These are phyloP conservation scores for Artibeus jamaicensis DNA, from an alignment of 2,797 vertebrate species.

Conservation along the genomic window DNA sequence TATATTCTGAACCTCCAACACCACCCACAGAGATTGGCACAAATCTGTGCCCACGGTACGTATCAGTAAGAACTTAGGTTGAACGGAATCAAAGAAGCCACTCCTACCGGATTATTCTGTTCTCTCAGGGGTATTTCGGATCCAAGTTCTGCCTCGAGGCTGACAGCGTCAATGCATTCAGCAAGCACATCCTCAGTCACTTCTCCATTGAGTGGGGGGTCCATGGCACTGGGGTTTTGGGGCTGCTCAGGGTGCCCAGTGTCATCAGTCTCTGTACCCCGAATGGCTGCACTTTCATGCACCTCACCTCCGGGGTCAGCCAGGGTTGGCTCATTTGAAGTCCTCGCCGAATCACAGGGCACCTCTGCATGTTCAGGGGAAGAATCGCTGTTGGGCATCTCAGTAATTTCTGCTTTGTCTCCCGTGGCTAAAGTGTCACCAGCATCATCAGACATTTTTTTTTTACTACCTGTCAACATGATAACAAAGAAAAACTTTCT, in stretches of 20 bases:
- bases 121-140: conserved; percentile 74
- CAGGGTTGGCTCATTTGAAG: conserved; percentile 32
- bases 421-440: conserved; percentile 53
- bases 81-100: not conserved
- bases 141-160: conserved; percentile 85
- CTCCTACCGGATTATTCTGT: conserved; percentile 77
- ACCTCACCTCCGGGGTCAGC: conserved; percentile 24
- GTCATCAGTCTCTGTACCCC: not conserved
- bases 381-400: conserved; percentile 45
- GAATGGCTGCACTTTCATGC: not conserved
- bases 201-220: conserved; percentile 47
- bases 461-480: conserved; percentile 72
- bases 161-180: conserved; percentile 91
- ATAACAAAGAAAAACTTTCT: conserved; percentile 33
- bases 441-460: conserved; percentile 81
- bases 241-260: not conserved
- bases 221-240: not conserved
- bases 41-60: not conserved
- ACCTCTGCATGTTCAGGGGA: not conserved
- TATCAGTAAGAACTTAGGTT: not conserved
- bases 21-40: not conserved
- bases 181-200: conserved; percentile 37
- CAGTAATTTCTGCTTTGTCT: conserved; percentile 64
- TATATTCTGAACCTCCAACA: not conserved
- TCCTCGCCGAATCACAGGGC: not conserved